Conservation (phyloP, 2,113 vertebrate genomes). For the Piaya cayana region DNA sequence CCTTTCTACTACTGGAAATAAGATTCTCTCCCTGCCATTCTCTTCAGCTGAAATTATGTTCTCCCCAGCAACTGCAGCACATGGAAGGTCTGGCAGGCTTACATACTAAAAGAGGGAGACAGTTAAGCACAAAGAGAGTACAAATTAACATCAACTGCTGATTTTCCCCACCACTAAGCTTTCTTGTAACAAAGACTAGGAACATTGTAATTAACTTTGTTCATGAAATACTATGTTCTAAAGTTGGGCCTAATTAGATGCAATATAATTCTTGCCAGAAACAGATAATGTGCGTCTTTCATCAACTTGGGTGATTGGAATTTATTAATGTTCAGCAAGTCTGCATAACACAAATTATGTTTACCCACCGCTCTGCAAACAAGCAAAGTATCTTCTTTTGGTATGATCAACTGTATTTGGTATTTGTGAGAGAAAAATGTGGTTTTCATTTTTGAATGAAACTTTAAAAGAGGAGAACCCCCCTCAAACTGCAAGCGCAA, state of each 20-base stretch:
- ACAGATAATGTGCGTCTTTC: conserved; percentile 38
- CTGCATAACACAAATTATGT: background rate
- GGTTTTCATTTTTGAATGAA: background rate
- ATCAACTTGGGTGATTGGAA: conserved; percentile 7
- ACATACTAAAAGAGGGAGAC: background rate
- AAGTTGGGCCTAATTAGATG: conserved; percentile 25
- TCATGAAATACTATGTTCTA: conserved; percentile 43
- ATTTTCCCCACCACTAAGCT: conserved; percentile 43
- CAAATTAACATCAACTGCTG: conserved; percentile 7
- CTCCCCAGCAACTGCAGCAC: background rate
- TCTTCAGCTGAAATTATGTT: background rate
- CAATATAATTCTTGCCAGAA: conserved; percentile 44
- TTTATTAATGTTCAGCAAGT: background rate
- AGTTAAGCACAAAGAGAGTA: conserved; percentile 8
- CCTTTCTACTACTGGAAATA: background rate
- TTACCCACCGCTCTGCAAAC: background rate
- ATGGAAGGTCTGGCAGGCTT: background rate
- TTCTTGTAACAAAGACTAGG: conserved; percentile 44
- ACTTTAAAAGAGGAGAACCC: background rate
- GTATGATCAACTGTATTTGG: background rate
- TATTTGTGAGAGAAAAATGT: background rate
- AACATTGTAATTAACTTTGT: conserved; percentile 49
- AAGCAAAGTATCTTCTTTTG: background rate
- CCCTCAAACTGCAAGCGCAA: background rate
- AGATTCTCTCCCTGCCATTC: background rate